Evolutionary conservation across 2,888 invertebrate genomes (phyloP).

Genomic region (Luperina testacea): DNA sequence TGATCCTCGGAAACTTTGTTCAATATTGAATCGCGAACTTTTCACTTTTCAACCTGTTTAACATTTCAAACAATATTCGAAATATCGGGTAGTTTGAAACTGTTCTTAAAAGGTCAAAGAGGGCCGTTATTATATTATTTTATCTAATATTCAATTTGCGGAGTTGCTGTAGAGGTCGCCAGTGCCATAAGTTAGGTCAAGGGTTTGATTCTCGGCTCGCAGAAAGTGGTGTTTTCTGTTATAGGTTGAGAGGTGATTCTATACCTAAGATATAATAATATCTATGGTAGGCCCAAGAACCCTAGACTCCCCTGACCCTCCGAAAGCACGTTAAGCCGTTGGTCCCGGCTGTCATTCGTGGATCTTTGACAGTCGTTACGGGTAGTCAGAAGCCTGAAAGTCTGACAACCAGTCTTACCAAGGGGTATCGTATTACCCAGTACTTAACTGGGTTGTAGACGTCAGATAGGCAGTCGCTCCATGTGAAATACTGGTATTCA

Average conservation of each 20-base stretch:
- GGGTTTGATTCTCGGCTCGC: neutral
- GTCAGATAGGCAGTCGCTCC: no score
- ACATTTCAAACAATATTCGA: constrained; percentile 63
- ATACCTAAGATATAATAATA: neutral
- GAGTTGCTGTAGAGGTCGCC: neutral
- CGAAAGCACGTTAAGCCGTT: no score
- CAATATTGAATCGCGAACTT: constrained; percentile 61
- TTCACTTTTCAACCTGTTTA: constrained; percentile 43
- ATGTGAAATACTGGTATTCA: no score
- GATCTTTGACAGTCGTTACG: no score
- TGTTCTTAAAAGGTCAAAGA: constrained; percentile 36
- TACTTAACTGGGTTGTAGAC: no score
- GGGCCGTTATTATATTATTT: constrained; percentile 26
- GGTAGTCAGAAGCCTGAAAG: no score
- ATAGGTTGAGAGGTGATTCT: neutral
- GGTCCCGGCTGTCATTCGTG: no score
- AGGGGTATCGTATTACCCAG: no score
- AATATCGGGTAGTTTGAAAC: constrained; percentile 46
- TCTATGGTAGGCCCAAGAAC: neutral
- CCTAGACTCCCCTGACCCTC: no score
- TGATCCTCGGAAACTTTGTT: constrained; percentile 58
- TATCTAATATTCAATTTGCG: neutral
- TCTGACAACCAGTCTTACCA: no score
- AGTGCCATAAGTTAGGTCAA: neutral
- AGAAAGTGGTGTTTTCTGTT: neutral